phyloP scores from a whole-genome alignment of 2,113 vertebrate species.

The Ophiodon elongatus region DNA sequence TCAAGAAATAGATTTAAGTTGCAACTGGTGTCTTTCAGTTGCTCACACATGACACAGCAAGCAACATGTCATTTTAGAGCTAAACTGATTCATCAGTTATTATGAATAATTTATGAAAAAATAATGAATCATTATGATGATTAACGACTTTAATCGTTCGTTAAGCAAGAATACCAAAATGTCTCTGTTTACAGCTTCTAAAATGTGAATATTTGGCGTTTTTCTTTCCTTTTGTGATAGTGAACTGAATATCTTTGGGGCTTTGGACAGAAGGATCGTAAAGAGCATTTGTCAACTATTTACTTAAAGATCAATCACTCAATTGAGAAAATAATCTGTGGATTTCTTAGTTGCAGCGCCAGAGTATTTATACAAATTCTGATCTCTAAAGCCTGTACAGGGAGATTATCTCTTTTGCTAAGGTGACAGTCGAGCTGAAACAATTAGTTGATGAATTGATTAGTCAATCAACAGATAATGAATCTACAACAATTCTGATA shows the following conservation, averaged over 20 bases:
- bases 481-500: neutral
- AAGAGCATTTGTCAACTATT: neutral
- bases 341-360: neutral
- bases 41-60: neutral
- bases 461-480: neutral
- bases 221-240: neutral
- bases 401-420: neutral
- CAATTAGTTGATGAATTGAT: neutral
- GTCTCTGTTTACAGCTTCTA: neutral
- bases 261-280: neutral
- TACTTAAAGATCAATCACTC: neutral
- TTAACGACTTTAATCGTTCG: neutral
- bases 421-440: neutral
- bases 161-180: neutral
- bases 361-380: neutral
- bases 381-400: neutral
- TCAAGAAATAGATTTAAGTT: neutral
- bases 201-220: neutral
- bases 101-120: neutral
- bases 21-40: slow-evolving; percentile 16
- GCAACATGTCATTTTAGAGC: neutral
- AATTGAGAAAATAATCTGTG: neutral
- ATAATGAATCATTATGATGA: neutral
- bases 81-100: neutral
- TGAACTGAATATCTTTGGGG: too few relatives aligned